Percentiles rank a stretch among this genome's conserved stretches.
These are phyloP conservation scores for Drosophila affinis DNA, from an alignment of 2,888 invertebrate genomes.

Conservation along the genomic window DNA sequence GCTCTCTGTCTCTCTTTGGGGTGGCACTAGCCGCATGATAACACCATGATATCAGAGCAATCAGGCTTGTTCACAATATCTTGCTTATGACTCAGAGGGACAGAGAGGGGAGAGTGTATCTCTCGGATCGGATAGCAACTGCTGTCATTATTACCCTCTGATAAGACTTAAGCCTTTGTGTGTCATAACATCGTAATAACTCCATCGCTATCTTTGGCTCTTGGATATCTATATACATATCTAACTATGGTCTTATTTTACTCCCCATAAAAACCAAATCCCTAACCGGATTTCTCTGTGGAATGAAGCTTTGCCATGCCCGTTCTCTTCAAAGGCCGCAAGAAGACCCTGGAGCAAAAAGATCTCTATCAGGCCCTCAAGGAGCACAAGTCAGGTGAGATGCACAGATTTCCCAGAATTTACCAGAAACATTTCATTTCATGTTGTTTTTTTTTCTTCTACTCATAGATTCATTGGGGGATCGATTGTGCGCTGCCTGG, in stretches of 20 bases:
- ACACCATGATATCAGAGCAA: neutral
- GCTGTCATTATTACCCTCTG: neutral
- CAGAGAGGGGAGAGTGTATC: neutral
- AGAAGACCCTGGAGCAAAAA: conserved; percentile 88
- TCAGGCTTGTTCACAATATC: neutral
- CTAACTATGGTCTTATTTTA: conserved; percentile 21
- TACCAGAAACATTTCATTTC: neutral
- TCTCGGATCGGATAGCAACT: neutral
- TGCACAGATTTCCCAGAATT: neutral
- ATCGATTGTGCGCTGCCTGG: conserved; percentile 86
- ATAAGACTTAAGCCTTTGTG: conserved; percentile 1
- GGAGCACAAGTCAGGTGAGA: conserved; percentile 87
- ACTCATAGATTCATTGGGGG: conserved; percentile 84
- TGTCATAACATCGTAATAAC: conserved; percentile 14
- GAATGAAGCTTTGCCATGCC: conserved; percentile 89
- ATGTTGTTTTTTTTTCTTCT: conserved; percentile 9
- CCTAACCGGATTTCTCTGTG: conserved; percentile 31
- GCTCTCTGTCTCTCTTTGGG: neutral
- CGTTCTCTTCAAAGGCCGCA: conserved; percentile 89
- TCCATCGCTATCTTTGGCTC: conserved; percentile 22
- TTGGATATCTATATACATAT: conserved; percentile 13
- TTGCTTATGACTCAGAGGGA: neutral
- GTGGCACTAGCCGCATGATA: neutral
- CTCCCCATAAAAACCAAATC: conserved; percentile 16
- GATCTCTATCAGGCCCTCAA: conserved; percentile 90